Evolutionary conservation across 92 coral and sea anemone species (phyloP).

Genomic region (Epizoanthus illoricatus): DNA sequence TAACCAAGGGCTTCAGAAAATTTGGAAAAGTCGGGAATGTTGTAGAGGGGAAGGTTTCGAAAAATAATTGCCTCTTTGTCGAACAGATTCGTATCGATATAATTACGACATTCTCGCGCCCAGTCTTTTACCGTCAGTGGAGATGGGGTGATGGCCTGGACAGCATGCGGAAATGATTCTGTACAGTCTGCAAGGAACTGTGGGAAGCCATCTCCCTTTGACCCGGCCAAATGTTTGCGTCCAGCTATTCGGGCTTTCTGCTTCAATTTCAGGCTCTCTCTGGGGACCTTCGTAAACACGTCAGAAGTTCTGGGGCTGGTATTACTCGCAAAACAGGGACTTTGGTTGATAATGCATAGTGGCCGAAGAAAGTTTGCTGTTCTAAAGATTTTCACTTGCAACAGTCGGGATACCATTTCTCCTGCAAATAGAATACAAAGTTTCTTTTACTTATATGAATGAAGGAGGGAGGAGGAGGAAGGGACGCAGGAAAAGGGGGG

Average conservation of each 20-base stretch:
- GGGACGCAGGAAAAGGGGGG: too few species aligned
- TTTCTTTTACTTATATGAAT: too few species aligned
- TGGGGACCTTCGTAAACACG: conserved; percentile 30
- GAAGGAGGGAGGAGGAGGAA: too few species aligned
- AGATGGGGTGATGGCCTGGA: conserved; percentile 31
- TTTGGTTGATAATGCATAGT: too few species aligned
- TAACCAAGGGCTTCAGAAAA: conserved; percentile 43
- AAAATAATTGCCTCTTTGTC: conserved; percentile 53
- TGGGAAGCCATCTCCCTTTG: conserved; percentile 50
- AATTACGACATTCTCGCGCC: conserved; percentile 47
- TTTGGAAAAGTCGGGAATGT: conserved; percentile 52
- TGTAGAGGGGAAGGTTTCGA: conserved; percentile 52
- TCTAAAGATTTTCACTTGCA: too few species aligned
- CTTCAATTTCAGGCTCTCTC: conserved; percentile 44
- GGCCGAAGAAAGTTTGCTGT: too few species aligned
- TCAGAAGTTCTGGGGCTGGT: too few species aligned
- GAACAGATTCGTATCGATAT: conserved; percentile 40
- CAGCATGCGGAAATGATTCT: conserved; percentile 32
- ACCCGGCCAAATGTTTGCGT: conserved; percentile 50
- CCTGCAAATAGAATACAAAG: too few species aligned
- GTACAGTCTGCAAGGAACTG: conserved; percentile 50
- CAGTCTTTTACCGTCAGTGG: conserved; percentile 46
- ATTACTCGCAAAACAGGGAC: too few species aligned
- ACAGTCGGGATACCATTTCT: too few species aligned
- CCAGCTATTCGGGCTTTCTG: conserved; percentile 41